Conservation (phyloP, 2,113 vertebrate species). For the Craseonycteris thonglongyai region DNA sequence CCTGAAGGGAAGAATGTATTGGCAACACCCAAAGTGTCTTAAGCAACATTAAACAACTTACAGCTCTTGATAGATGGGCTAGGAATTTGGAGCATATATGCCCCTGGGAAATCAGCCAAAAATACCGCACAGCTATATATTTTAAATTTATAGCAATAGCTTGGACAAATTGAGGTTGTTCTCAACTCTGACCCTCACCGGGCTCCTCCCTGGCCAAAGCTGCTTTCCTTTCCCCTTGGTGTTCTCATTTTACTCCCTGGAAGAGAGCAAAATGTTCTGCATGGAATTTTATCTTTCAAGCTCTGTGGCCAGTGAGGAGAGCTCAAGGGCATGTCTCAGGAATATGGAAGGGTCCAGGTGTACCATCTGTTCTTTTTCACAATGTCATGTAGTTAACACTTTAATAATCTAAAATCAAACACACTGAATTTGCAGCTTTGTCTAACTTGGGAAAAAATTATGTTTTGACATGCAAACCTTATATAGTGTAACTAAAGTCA, state of each 20-base stretch:
- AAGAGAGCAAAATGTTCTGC: conserved; percentile 31
- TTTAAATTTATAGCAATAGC: conserved; percentile 27
- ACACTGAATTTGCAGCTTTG: background rate
- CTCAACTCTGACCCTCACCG: conserved; percentile 17
- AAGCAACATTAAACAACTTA: conserved; percentile 42
- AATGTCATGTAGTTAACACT: background rate
- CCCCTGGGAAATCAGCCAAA: conserved; percentile 56
- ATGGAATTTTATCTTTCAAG: conserved; percentile 45
- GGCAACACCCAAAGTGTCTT: conserved; percentile 29
- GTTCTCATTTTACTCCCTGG: conserved; percentile 36
- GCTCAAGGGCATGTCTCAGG: background rate
- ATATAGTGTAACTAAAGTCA: background rate
- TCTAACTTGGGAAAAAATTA: background rate
- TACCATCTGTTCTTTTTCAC: background rate
- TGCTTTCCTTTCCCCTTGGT: background rate
- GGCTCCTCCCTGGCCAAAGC: background rate
- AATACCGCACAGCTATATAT: background rate
- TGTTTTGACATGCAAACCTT: background rate
- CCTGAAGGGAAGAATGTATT: background rate
- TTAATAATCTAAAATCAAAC: background rate
- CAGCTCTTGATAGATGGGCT: conserved; percentile 50
- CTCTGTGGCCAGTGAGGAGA: background rate
- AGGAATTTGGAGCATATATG: conserved; percentile 51
- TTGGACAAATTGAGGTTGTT: conserved; percentile 22
- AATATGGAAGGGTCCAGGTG: background rate